phyloP scores from a whole-genome alignment of 2,113 vertebrate genomes.

The Columba janthina region DNA sequence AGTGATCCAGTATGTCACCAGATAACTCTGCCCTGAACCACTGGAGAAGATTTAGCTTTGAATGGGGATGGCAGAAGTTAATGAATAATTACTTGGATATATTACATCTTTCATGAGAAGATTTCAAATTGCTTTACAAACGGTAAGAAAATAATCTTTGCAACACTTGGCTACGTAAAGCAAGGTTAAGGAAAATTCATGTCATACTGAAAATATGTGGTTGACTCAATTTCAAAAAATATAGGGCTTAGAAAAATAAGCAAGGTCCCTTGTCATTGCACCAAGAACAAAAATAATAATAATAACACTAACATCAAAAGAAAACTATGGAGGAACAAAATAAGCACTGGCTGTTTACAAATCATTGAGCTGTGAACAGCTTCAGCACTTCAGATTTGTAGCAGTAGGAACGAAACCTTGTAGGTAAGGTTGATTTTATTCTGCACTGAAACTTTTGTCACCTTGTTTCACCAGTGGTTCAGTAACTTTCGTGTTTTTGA shows the following conservation, averaged over 20 bases:
- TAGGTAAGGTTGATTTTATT: neutral
- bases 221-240: neutral
- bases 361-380: neutral
- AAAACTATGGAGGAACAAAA: neutral
- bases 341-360: neutral
- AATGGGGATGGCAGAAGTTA: neutral
- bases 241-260: slow-evolving; percentile 3
- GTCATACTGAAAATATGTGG: neutral
- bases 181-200: neutral
- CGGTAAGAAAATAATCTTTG: neutral
- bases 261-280: neutral
- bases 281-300: neutral
- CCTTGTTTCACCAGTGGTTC: neutral
- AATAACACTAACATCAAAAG: neutral
- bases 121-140: neutral
- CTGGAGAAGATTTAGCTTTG: neutral
- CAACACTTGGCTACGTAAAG: neutral
- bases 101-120: neutral
- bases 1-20: neutral
- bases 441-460: neutral
- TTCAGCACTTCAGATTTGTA: neutral
- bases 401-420: neutral
- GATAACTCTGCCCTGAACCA: neutral
- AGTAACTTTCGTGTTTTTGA: neutral
- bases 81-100: neutral